Evolutionary conservation across 2,797 vertebrate species (phyloP), one percentile per base, ranked within the genome.

Genomic region (Petrocephalus schoutedeni): DNA sequence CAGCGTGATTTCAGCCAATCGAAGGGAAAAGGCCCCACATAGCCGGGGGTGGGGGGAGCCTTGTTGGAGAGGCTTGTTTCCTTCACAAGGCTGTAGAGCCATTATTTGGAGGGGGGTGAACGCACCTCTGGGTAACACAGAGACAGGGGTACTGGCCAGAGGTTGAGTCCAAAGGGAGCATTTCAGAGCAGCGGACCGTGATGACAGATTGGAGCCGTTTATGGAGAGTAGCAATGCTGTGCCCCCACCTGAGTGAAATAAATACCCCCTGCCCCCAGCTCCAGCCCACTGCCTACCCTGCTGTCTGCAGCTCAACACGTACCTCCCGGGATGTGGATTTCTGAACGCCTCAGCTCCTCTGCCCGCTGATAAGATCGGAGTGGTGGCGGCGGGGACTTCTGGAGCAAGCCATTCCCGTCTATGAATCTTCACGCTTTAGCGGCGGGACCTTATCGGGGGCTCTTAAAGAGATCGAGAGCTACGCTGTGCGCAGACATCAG

Each of bases 401-500:
- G 58, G 36, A 71, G 54, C 1, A 84, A n/a, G 71, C 53, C 51
- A 61, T 87, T 87, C 51, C 59, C 14, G 49, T n/a, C 61, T 67
- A 21, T 80, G 87, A 10, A 71, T 86, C 83, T 88, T 87, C 80
- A 88, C 57, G 45, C 87, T 89, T 61, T 89, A 86, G 64, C n/a
- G 28, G 85, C 54, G 14, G 51, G 61, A 74, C 85, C 53, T 80
- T 86, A 86, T 21, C 64, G 5, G 89, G 61, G 87, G 71, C 71
- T 88, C 85, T 87, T 87, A 89, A 88, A 84, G 28, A 88, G 85
- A 88, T 88, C 59, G 88, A 87, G 86, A 88, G 67, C 58, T 85
- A 71, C 45, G 86, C 49, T 88, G 28, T 86, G 83, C 23, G 67
- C 56, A 88, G 77, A 67, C 80, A 89, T 86, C 87, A 58, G 87